phyloP scores from a whole-genome alignment of 2,113 vertebrate genomes.

The Sialia sialis region DNA sequence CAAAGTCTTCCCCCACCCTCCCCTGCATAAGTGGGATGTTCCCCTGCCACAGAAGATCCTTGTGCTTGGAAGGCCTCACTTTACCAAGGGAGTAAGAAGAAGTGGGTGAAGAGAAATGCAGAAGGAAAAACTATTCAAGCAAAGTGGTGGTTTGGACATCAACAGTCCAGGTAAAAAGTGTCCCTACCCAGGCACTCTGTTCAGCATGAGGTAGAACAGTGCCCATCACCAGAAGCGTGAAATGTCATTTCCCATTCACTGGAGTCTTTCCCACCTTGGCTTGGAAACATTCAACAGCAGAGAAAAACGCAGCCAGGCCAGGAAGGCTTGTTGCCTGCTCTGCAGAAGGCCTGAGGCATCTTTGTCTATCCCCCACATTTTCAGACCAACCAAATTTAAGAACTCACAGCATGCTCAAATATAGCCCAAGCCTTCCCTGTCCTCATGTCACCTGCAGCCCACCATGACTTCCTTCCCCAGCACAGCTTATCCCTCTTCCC shows the following conservation, averaged over 20 bases:
- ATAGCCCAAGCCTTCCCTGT: not conserved
- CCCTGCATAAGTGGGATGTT: not conserved
- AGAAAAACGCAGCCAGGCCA: not conserved
- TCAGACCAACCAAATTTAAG: not conserved
- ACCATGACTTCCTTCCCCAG: not conserved
- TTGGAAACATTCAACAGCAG: not conserved
- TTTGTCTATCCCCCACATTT: not conserved
- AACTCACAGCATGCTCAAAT: rapidly evolving
- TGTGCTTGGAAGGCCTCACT: not conserved
- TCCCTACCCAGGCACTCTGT: not conserved
- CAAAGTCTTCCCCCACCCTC: not conserved
- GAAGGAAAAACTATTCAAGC: not conserved
- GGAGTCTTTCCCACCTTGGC: not conserved
- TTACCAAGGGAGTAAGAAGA: not conserved
- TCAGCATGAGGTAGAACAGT: not conserved
- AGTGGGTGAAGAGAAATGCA: not conserved
- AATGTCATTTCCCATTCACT: not conserved
- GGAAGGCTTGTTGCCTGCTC: not conserved
- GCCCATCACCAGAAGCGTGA: not conserved
- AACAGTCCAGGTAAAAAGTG: not conserved
- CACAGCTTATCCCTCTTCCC: not conserved
- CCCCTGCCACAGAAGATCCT: not conserved
- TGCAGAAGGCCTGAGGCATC: not conserved
- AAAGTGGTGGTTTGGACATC: not conserved
- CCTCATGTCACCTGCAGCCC: not conserved